phyloP scores from a whole-genome alignment of 2,888 invertebrate species.

The Philhelius pedissequus region DNA sequence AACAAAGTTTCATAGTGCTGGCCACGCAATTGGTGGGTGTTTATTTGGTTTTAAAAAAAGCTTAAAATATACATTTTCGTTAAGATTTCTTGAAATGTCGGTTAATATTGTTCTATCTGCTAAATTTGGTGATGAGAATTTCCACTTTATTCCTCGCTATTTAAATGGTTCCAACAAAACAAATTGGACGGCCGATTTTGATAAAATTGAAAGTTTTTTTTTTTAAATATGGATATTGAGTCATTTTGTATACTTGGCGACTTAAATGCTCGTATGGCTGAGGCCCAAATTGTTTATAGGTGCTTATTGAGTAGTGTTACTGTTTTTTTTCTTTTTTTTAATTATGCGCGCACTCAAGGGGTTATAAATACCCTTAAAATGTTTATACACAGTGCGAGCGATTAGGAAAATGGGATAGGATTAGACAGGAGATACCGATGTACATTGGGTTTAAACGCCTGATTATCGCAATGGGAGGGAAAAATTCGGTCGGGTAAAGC shows the following conservation, averaged over 20 bases:
- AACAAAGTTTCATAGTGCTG: not conserved
- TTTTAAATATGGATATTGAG: not conserved
- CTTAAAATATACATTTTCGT: not conserved
- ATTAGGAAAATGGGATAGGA: too few species aligned
- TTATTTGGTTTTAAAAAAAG: not conserved
- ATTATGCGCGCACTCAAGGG: too few species aligned
- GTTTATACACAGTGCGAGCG: too few species aligned
- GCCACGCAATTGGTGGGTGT: constrained; percentile 7
- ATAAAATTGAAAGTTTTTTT: not conserved
- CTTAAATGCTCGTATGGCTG: not conserved
- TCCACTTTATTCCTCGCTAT: not conserved
- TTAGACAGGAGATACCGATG: too few species aligned
- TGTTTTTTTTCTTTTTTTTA: too few species aligned
- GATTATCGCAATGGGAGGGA: too few species aligned
- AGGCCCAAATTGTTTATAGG: not conserved
- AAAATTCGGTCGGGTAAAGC: too few species aligned
- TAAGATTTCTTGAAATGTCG: not conserved
- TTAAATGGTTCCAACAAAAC: not conserved
- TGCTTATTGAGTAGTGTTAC: not conserved
- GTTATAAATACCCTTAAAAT: too few species aligned
- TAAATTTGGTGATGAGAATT: not conserved
- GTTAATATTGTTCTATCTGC: not conserved
- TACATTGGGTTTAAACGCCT: too few species aligned
- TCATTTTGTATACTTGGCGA: not conserved
- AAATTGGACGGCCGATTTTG: not conserved